phyloP scores from a whole-genome alignment of 1,140 invertebrate species.

The Drosophila nigrodunni region DNA sequence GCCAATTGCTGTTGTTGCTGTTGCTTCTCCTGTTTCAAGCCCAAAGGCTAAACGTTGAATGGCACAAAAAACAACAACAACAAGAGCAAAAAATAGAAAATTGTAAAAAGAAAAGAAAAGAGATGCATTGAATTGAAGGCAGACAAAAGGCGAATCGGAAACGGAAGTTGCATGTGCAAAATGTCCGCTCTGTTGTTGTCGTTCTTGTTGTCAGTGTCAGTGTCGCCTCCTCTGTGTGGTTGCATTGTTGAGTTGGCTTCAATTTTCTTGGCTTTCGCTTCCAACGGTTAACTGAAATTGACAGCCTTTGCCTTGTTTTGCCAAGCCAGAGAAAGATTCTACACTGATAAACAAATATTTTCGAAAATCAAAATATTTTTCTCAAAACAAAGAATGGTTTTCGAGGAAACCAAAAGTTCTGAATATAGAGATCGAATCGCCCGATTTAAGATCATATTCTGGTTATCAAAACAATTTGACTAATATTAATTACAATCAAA shows the following conservation, averaged over 20 bases:
- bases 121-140: conserved; percentile 10
- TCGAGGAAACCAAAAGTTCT: no score
- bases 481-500: no score
- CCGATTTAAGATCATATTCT: no score
- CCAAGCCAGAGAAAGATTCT: conserved; percentile 31
- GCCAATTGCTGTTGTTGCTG: conserved; percentile 27
- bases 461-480: no score
- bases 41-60: conserved; percentile 53
- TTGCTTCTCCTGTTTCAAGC: conserved; percentile 26
- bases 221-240: conserved; percentile 27
- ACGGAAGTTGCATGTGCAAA: conserved; percentile 77
- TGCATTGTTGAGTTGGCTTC: conserved; percentile 44
- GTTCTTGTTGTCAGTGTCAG: conserved; percentile 32
- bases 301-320: conserved; percentile 76
- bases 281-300: conserved; percentile 72
- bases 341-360: no score
- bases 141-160: conserved; percentile 74
- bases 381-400: neutral
- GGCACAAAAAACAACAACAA: neutral
- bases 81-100: conserved; percentile 3
- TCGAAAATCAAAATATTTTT: no score
- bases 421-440: no score
- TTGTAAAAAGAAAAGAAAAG: conserved; percentile 5
- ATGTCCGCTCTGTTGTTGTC: conserved; percentile 47
- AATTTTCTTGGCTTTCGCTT: conserved; percentile 29